These are phyloP conservation scores for Oscheius sp. DNA, from an alignment of 2,888 invertebrate genomes.

Conservation along the genomic window DNA sequence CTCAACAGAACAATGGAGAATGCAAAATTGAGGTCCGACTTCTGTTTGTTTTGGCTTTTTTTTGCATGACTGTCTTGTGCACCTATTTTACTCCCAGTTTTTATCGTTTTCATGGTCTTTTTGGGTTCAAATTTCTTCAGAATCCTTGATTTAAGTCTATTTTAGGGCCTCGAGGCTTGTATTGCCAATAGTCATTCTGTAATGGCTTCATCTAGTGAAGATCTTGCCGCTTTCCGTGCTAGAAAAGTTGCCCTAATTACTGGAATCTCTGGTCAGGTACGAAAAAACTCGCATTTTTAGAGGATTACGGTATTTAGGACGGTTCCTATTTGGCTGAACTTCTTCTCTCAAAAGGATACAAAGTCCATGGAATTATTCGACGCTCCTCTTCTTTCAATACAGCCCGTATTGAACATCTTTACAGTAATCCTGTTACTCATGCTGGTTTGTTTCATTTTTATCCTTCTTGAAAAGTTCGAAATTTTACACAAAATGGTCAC, in stretches of 20 bases:
- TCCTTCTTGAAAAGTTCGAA: too few relatives aligned
- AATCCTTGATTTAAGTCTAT: background rate
- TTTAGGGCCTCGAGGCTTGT: slow-evolving; percentile 61
- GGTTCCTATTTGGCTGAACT: slow-evolving; percentile 97
- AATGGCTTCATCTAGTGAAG: slow-evolving; percentile 57
- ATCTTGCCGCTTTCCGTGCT: slow-evolving; percentile 64
- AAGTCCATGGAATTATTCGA: slow-evolving; percentile 92
- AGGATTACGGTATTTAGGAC: slow-evolving; percentile 80
- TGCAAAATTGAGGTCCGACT: slow-evolving; percentile 21
- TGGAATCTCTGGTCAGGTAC: slow-evolving; percentile 96
- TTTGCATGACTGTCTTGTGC: background rate
- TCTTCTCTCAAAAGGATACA: slow-evolving; percentile 88
- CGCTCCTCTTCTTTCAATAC: slow-evolving; percentile 87
- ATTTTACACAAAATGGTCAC: too few relatives aligned
- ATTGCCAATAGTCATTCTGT: slow-evolving; percentile 50
- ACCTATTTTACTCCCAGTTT: background rate
- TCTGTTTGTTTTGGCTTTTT: background rate
- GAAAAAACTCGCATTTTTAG: background rate
- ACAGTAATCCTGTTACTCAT: slow-evolving; percentile 89
- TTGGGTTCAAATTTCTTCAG: background rate
- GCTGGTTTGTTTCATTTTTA: slow-evolving; percentile 73
- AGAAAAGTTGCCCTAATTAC: slow-evolving; percentile 88
- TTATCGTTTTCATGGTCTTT: background rate
- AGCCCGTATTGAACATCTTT: slow-evolving; percentile 92
- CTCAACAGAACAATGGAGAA: background rate